These are phyloP conservation scores for Podocnemis expansa DNA, from an alignment of 2,113 vertebrate genomes.

Conservation along the genomic window DNA sequence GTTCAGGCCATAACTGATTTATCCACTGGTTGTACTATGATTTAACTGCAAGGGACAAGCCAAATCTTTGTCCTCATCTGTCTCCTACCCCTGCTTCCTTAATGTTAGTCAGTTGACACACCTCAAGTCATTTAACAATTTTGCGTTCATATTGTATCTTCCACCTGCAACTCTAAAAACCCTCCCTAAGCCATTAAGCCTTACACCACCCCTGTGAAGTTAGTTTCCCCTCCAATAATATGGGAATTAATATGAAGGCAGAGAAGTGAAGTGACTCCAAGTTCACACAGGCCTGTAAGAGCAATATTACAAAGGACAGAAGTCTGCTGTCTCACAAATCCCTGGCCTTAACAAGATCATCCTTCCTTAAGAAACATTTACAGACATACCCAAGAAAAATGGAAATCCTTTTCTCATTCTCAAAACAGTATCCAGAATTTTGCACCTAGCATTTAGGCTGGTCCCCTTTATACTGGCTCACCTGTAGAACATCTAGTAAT, in stretches of 20 bases:
- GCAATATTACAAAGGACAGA: background rate
- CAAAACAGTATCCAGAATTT: background rate
- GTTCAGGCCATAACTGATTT: too few relatives aligned
- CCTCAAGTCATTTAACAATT: background rate
- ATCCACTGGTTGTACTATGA: background rate
- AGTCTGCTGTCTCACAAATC: background rate
- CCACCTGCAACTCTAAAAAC: background rate
- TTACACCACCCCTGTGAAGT: background rate
- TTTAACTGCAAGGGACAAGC: background rate
- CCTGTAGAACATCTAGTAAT: background rate
- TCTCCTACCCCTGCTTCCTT: background rate
- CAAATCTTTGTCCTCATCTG: background rate
- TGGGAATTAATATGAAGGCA: background rate
- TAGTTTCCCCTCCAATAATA: background rate
- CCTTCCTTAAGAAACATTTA: background rate
- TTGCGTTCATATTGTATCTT: background rate
- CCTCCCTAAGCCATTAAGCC: rapidly evolving
- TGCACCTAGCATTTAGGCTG: background rate
- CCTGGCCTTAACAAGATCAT: background rate
- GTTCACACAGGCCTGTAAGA: background rate
- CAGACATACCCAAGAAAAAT: background rate
- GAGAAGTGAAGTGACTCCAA: background rate
- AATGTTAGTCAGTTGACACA: background rate
- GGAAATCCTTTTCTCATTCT: background rate
- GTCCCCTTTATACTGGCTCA: conserved; percentile 9